Conservation (phyloP, 2,888 invertebrate genomes). For the Bombylius discolor region DNA sequence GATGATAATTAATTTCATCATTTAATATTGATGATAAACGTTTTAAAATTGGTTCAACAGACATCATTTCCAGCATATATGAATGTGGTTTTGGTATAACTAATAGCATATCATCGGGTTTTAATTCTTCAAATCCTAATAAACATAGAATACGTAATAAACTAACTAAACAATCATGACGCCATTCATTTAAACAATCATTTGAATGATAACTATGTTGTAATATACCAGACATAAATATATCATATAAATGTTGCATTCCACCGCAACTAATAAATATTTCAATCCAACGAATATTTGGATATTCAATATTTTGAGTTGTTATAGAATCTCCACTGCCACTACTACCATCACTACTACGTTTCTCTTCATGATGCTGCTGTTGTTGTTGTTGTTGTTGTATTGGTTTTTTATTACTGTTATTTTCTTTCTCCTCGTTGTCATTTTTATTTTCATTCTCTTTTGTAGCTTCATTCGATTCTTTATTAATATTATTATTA, state of each 20-base stretch:
- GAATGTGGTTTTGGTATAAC: slow-evolving; percentile 48
- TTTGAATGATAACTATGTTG: slow-evolving; percentile 62
- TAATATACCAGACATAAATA: slow-evolving; percentile 75
- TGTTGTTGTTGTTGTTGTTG: slow-evolving; percentile 11
- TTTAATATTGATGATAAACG: slow-evolving; percentile 76
- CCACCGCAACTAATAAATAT: slow-evolving; percentile 80
- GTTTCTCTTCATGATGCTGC: slow-evolving; percentile 6
- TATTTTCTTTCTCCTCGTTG: slow-evolving; percentile 12
- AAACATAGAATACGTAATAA: slow-evolving; percentile 75
- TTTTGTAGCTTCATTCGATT: neutral
- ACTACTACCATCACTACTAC: neutral
- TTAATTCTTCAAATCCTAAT: slow-evolving; percentile 54
- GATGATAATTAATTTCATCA: slow-evolving; percentile 62
- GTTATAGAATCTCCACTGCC: slow-evolving; percentile 10
- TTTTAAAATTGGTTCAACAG: slow-evolving; percentile 67
- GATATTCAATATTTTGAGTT: slow-evolving; percentile 8
- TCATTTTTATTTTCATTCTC: slow-evolving; percentile 4
- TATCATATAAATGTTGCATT: slow-evolving; percentile 74
- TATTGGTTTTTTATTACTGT: neutral
- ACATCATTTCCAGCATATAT: slow-evolving; percentile 66
- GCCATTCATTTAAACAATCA: slow-evolving; percentile 57
- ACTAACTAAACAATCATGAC: slow-evolving; percentile 84
- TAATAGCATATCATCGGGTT: slow-evolving; percentile 40
- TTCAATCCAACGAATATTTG: slow-evolving; percentile 50
- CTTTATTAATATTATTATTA: neutral